These are phyloP conservation scores for Lasiurus cinereus DNA, from an alignment of 2,113 vertebrate species.

Conservation along the genomic window DNA sequence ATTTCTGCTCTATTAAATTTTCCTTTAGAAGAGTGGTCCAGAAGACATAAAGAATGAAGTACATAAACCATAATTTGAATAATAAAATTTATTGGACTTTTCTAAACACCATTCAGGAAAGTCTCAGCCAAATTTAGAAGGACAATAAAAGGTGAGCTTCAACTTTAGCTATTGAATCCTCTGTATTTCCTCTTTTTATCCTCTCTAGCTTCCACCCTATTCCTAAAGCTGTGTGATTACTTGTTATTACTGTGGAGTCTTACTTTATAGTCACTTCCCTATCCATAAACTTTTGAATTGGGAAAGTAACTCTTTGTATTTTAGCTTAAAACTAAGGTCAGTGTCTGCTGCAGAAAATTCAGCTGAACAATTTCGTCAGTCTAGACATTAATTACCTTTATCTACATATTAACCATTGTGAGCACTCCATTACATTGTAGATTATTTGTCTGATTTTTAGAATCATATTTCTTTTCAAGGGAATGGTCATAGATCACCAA, in stretches of 20 bases:
- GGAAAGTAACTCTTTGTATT: conserved; percentile 71
- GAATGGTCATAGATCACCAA: neutral
- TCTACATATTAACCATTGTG: neutral
- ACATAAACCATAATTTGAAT: conserved; percentile 16
- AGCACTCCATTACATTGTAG: neutral
- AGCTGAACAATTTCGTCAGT: conserved; percentile 8
- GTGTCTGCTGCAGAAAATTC: conserved; percentile 46
- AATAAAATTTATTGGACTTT: conserved; percentile 48
- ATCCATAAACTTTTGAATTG: conserved; percentile 25
- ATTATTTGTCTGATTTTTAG: conserved; percentile 30
- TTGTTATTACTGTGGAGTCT: conserved; percentile 37
- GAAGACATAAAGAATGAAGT: conserved; percentile 28
- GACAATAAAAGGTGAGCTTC: neutral
- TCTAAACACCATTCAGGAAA: neutral
- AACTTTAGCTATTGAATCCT: neutral
- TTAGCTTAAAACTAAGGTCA: conserved; percentile 67
- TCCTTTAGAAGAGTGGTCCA: neutral
- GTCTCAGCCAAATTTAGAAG: neutral
- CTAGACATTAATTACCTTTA: conserved; percentile 63
- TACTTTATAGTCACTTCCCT: conserved; percentile 7
- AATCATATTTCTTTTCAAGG: neutral
- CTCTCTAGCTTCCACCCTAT: neutral
- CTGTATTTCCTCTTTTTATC: neutral
- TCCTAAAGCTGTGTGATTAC: neutral
- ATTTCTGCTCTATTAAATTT: conserved; percentile 8